Base-by-base conservation (phyloP, 2,797 vertebrate genomes). In the Molossus molossus region DNA sequence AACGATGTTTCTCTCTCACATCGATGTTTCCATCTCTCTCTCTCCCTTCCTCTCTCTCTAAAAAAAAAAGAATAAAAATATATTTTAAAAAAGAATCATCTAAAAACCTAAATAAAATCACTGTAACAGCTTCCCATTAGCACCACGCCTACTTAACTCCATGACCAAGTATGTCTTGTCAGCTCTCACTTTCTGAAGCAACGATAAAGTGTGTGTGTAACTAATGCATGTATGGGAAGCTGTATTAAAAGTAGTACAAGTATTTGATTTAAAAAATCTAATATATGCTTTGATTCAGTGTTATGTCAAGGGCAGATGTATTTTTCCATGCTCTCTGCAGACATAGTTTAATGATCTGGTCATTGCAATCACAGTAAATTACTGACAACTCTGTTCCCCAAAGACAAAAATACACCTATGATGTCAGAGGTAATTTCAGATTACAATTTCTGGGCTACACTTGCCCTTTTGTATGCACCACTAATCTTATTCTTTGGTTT, bases 321-420 rank as follows among this genome's bases (percentile, higher is more conserved):
- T 75, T 94, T 92, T 95, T 87, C 90, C 57, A 77, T 17, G 27
- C n/a, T 84, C 33, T 87, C 86, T 83, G 57, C 21, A 95, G 92
- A 58, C 37, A 65, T 0, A 84, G 53, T 62, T 89, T 84, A 95
- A 95, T 69, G 91, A 95, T 40, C 91, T 90, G 60, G 50, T 72
- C 84, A n/a, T 67, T 82, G 83, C 50, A 90, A 82, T 89, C 75
- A 94, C 10, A 73, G 48, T 91, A 81, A 96, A 83, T 93, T 57
- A 70, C 77, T 10, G 58, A 85, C 96, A 95, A 90, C 48, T 67
- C 9, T 53, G 29, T 37, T 96, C 72, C 87, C 91, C 50, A 64
- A 83, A 84, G 91, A 87, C 72, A 94, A 76, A 87, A 82, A 48
- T 27, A 65, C 0, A 82, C 62, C 94, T 77, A 33, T 69, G 86